These are phyloP conservation scores for Pluvianellus socialis DNA, from an alignment of 2,113 vertebrate genomes.

Conservation along the genomic window DNA sequence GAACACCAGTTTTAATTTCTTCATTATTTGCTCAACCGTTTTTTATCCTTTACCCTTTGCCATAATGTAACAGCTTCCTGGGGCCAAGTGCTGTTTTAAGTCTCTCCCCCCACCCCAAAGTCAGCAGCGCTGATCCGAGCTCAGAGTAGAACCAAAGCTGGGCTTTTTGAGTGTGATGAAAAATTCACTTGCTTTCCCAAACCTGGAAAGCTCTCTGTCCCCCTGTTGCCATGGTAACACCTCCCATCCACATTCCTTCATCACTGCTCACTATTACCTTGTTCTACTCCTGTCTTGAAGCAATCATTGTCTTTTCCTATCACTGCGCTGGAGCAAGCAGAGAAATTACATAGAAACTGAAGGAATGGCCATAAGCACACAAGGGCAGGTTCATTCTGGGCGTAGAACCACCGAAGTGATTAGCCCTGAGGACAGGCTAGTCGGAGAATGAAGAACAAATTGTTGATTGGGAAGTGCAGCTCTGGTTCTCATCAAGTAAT, in stretches of 20 bases:
- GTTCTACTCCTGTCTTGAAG: background rate
- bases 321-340: background rate
- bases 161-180: background rate
- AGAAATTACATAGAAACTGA: background rate
- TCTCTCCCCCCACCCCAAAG: background rate
- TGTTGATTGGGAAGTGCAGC: background rate
- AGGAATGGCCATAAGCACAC: background rate
- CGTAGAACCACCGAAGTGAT: background rate
- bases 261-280: conserved; percentile 20
- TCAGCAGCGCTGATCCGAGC: background rate
- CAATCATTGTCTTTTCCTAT: background rate
- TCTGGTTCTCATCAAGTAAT: background rate
- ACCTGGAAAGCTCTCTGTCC: conserved; percentile 11
- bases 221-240: conserved; percentile 56
- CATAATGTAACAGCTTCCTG: background rate
- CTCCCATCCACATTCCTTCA: conserved; percentile 18
- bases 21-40: background rate
- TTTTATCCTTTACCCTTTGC: background rate
- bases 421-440: background rate
- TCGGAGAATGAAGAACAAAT: background rate
- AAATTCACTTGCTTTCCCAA: background rate
- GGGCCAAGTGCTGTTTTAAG: background rate
- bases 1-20: background rate
- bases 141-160: background rate
- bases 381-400: background rate